These are phyloP conservation scores for Falco columbarius DNA, from an alignment of 2,797 vertebrate genomes.

Conservation along the genomic window DNA sequence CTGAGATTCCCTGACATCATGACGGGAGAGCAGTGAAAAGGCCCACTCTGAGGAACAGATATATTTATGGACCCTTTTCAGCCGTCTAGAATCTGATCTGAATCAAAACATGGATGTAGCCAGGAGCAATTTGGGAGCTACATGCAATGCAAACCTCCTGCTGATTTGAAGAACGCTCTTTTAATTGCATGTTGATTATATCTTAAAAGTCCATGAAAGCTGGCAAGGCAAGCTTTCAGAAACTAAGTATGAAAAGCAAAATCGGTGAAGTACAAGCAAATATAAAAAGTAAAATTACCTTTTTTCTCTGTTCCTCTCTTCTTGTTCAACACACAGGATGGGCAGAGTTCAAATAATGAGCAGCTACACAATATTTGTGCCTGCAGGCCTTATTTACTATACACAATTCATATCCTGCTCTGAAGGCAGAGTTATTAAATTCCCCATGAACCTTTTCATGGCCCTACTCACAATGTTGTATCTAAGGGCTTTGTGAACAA, in stretches of 20 bases:
- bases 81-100: conserved; percentile 30
- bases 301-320: not conserved
- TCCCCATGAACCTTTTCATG: conserved; percentile 36
- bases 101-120: conserved; percentile 33
- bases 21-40: not conserved
- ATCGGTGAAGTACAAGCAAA: not conserved
- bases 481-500: conserved; percentile 27
- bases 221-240: not conserved
- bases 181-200: conserved; percentile 40
- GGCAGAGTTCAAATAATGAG: conserved; percentile 45
- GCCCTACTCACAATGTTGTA: not conserved
- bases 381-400: conserved; percentile 64
- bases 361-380: conserved; percentile 26
- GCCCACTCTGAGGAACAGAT: not conserved
- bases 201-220: not conserved
- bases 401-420: conserved; percentile 67
- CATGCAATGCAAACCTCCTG: conserved; percentile 19
- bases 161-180: conserved; percentile 16
- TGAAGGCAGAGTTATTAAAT: conserved; percentile 59
- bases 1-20: conserved; percentile 7
- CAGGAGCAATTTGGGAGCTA: conserved; percentile 29
- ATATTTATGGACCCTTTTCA: conserved; percentile 26
- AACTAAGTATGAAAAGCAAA: not conserved
- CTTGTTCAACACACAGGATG: not conserved
- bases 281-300: not conserved